These are phyloP conservation scores for Virgularia gustaviana DNA, from an alignment of 92 coral and sea anemone genomes.

Conservation along the genomic window DNA sequence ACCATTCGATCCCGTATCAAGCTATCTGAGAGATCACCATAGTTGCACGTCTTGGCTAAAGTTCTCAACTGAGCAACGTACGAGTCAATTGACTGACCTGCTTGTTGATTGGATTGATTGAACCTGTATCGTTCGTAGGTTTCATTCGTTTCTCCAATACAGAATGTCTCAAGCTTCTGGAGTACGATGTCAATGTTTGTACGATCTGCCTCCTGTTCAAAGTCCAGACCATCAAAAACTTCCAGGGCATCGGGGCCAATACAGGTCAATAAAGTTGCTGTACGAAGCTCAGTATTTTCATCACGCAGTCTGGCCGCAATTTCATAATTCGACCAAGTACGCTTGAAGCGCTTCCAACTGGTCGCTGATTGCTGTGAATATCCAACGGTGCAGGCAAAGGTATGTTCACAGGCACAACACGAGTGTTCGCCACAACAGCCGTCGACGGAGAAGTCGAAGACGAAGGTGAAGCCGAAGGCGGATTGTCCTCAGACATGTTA, in stretches of 20 bases:
- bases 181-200: slow-evolving; percentile 35
- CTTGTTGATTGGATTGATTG: slow-evolving; percentile 41
- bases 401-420: slow-evolving; percentile 22
- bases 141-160: slow-evolving; percentile 46
- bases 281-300: slow-evolving; percentile 34
- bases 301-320: slow-evolving; percentile 32
- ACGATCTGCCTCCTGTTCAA: slow-evolving; percentile 35
- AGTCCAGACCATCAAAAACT: slow-evolving; percentile 49
- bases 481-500: slow-evolving; percentile 8
- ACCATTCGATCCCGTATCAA: slow-evolving; percentile 34
- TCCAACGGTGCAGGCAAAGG: slow-evolving; percentile 52
- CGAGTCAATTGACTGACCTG: slow-evolving; percentile 41
- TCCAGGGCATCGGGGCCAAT: slow-evolving; percentile 50
- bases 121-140: slow-evolving; percentile 44
- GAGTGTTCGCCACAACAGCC: not conserved
- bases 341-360: slow-evolving; percentile 47
- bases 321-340: slow-evolving; percentile 52
- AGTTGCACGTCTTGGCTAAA: slow-evolving; percentile 46
- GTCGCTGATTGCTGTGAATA: slow-evolving; percentile 37
- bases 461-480: not conserved
- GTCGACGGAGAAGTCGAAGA: not conserved
- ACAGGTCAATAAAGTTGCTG: slow-evolving; percentile 55
- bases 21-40: slow-evolving; percentile 39
- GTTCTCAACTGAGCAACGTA: slow-evolving; percentile 43
- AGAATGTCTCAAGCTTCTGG: slow-evolving; percentile 44